Evolutionary conservation across 2,888 invertebrate genomes (phyloP), one percentile per base, ranked within the genome.

Genomic region (Plemyria rubiginata): DNA sequence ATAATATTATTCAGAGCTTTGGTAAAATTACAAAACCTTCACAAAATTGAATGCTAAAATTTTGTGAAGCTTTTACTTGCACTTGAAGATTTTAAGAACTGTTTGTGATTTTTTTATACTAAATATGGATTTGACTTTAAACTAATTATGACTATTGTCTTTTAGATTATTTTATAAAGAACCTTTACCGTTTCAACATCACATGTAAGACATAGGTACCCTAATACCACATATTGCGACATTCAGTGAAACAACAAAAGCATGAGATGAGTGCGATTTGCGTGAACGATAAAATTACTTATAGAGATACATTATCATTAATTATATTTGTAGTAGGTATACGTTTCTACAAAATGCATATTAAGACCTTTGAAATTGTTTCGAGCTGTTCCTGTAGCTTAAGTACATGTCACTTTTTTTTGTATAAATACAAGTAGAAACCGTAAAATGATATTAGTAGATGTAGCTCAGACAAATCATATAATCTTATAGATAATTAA

Each of bases 261-360:
- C 48, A 32, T 53, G 54, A 41, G 15, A 54, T 55, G 54, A 45
- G 46, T 62, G 61, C 56, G n/a, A 8, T 56, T 62, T 62, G 48
- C 48, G 52, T 53, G 52, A 54, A 36, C 41, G 8, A 16, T 45
- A 16, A 16, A 45, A 43, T n/a, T 43, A 13, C 22, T 6, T 8
- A n/a, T n/a, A n/a, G 40, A 43, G 13, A 43, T 8, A 22, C 3
- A 2, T 2, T 13, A 43, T 43, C 13, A 43, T 2, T 22, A 22
- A 22, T 22, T 22, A 22, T 22, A 22, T 22, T 22, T 22, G 22
- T 22, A 22, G 22, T 22, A 22, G n/a, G n/a, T 22, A 22, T 22
- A 22, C 1, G 7, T 43, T 43, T 8, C 15, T 15, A 43, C 13
- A 43, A 15, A 43, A 43, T 43, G 8, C 32, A 32, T n/a, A n/a